Conservation (phyloP, 2,797 vertebrate species). For the Alosa sapidissima region DNA sequence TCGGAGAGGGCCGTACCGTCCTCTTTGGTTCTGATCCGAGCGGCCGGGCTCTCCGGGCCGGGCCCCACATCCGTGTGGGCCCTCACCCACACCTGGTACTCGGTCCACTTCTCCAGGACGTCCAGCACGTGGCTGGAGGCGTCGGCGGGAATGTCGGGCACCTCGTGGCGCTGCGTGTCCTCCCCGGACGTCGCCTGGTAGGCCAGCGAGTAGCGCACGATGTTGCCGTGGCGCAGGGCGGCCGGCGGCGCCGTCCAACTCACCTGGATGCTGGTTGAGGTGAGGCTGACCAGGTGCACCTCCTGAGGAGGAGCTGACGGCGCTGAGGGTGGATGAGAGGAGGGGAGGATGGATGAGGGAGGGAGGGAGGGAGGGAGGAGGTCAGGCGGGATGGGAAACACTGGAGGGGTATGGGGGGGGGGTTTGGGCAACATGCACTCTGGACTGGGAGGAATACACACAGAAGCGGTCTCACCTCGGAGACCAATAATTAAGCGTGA, state of each 20-base stretch:
- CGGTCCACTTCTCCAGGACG: slow-evolving; percentile 97
- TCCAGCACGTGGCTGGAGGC: slow-evolving; percentile 89
- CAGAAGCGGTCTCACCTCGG: background rate
- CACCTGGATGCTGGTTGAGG: slow-evolving; percentile 97
- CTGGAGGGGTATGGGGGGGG: background rate
- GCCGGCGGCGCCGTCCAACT: slow-evolving; percentile 98
- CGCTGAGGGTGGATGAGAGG: slow-evolving; percentile 77
- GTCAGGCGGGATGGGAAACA: background rate
- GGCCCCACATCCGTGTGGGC: slow-evolving; percentile 97
- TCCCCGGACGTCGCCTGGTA: slow-evolving; percentile 92
- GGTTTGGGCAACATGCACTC: background rate
- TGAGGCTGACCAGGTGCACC: slow-evolving; percentile 88
- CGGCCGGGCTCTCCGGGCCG: slow-evolving; percentile 90
- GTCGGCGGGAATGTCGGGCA: slow-evolving; percentile 85
- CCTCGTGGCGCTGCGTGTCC: slow-evolving; percentile 87
- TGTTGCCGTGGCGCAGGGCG: slow-evolving; percentile 91
- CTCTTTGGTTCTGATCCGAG: slow-evolving; percentile 91
- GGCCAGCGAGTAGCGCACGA: slow-evolving; percentile 94
- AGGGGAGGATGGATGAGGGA: slow-evolving; percentile 68
- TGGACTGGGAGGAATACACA: slow-evolving; percentile 6
- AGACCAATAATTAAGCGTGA: slow-evolving; percentile 8
- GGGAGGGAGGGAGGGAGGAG: background rate
- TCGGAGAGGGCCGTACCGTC: slow-evolving; percentile 85
- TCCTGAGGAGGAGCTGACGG: slow-evolving; percentile 98
- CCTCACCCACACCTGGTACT: slow-evolving; percentile 98